phyloP scores from a whole-genome alignment of 2,113 vertebrate genomes.

The Gobiocypris rarus region DNA sequence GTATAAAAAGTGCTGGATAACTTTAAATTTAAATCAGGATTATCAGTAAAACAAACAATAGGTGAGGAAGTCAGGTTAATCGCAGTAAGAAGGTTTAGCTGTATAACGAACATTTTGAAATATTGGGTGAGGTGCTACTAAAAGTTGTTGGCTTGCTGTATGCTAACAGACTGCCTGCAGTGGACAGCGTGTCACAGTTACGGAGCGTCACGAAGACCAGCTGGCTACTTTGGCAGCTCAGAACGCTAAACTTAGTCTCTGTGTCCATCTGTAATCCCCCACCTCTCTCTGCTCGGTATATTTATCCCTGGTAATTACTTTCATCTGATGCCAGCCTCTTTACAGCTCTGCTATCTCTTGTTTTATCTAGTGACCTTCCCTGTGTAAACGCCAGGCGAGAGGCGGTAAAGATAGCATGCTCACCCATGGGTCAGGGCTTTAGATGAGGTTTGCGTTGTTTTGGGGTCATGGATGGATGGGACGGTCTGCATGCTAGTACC shows the following conservation, averaged over 20 bases:
- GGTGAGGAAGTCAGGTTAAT: too few relatives aligned
- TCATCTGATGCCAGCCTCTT: constrained; percentile 60
- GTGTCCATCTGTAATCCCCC: constrained; percentile 63
- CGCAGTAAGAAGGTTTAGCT: too few relatives aligned
- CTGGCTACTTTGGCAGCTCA: constrained; percentile 53
- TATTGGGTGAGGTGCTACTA: too few relatives aligned
- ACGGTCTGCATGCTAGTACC: background rate
- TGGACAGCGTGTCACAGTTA: background rate
- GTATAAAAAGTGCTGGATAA: too few relatives aligned
- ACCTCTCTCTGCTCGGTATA: constrained; percentile 60
- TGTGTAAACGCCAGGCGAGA: background rate
- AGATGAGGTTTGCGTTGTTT: background rate
- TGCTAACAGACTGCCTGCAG: background rate
- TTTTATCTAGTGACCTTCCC: constrained; percentile 37
- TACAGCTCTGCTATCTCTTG: constrained; percentile 44
- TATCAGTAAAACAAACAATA: too few relatives aligned
- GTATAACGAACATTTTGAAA: too few relatives aligned
- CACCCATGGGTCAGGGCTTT: background rate
- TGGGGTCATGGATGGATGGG: background rate
- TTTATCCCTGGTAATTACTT: constrained; percentile 72
- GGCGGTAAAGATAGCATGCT: background rate
- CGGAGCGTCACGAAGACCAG: constrained; percentile 33
- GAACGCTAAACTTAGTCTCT: constrained; percentile 59
- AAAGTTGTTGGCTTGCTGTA: background rate
- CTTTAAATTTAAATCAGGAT: too few relatives aligned